Base-by-base conservation (phyloP, 2,888 invertebrate genomes). In the Agelastica alni region DNA sequence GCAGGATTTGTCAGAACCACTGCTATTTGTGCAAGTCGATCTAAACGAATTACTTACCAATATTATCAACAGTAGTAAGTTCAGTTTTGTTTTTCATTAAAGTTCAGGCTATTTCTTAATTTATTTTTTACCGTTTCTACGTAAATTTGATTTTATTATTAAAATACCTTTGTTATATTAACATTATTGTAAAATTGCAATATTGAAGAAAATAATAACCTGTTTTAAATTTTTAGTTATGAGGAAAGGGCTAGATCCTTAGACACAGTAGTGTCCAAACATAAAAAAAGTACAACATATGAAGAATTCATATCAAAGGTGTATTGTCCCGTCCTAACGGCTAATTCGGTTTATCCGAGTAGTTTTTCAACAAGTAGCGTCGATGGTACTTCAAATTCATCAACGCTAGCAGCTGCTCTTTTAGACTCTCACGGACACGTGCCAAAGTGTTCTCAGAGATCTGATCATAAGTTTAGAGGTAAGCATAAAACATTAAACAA, bases 31-130 rank as follows among this genome's bases (percentile, higher is more conserved):
- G 97, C 96, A 47, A 96, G 96, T 65, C 85, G 96, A 58, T 89
- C 93, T 1, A 94, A 95, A 74, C 85, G 97, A 62, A 89, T 92
- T 53, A 89, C 91, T 43, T 83, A 96, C 77, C 88, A 92, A 67
- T 87, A 90, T 69, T 96, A 91, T 79, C 93, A 93, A 77, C 91
- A 94, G 76, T 91, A 89, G 91, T 92, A 82, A 83, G 86, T 80
- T 49, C 14, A 17, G 12, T 34, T 17, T 12, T 31, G n/a, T n/a
- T 26, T 13, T 9, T 16, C 13, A 9, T 13, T 14, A 4, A 7
- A 7, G 16, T 34, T 14, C 14, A 4, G 10, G n/a, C 34, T 6
- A 14, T 13, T 34, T 12, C 10, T 34, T 34, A 13, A 7, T 34
- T 34, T 34, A 36, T 36, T 16, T n/a, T 16, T 36, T 7, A 36